A percentile compares a stretch with the other conserved stretches of the same genome.
phyloP scores from a whole-genome alignment of 2,113 vertebrate species.

The Tychaedon coryphoeus region DNA sequence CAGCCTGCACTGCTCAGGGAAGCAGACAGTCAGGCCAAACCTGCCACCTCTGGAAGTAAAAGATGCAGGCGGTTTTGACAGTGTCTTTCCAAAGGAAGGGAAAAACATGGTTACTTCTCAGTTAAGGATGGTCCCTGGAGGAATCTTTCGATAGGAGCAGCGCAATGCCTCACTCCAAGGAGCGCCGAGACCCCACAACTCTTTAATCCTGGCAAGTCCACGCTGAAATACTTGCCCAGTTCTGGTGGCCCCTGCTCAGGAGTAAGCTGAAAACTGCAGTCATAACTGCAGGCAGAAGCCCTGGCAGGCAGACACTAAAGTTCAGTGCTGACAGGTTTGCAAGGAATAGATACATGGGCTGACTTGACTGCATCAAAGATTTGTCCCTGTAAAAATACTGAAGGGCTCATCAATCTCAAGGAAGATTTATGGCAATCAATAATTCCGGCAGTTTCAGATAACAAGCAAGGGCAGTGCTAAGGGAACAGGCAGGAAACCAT shows the following conservation, averaged over 20 bases:
- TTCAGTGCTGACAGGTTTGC: background rate
- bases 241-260: background rate
- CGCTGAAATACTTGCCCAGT: background rate
- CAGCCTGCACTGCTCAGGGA: background rate
- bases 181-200: fast-evolving
- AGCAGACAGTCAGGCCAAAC: background rate
- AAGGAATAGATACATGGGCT: background rate
- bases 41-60: background rate
- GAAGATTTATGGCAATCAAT: background rate
- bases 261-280: background rate
- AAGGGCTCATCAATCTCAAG: background rate
- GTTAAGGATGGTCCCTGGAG: background rate
- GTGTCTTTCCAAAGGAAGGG: background rate
- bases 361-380: background rate
- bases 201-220: background rate
- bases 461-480: background rate
- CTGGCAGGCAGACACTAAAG: background rate
- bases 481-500: background rate
- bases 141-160: background rate
- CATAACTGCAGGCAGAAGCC: background rate
- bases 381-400: background rate
- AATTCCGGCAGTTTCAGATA: background rate
- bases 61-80: background rate
- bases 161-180: background rate
- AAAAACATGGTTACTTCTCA: background rate